phyloP scores from a whole-genome alignment of 2,797 vertebrate species.

The Acipenser ruthenus region DNA sequence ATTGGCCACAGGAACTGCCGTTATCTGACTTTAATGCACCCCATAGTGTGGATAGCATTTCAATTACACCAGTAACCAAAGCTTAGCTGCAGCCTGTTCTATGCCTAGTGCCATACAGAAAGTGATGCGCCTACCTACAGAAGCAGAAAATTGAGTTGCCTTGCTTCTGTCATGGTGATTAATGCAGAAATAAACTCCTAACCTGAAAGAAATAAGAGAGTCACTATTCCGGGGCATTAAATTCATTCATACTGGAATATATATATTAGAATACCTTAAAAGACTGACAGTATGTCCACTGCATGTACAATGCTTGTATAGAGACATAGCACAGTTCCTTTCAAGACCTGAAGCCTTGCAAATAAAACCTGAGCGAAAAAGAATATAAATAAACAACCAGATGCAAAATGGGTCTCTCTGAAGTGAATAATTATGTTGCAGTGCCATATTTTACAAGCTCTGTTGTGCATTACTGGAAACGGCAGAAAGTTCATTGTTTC shows the following conservation, averaged over 20 bases:
- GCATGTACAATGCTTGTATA: too few species aligned
- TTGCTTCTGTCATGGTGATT: conserved; percentile 99
- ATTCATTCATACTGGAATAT: conserved; percentile 7
- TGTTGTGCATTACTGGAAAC: conserved; percentile 15
- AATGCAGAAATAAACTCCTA: conserved; percentile 96
- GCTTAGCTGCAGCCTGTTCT: conserved; percentile 95
- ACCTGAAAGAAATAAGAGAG: conserved; percentile 66
- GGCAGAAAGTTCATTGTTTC: conserved; percentile 27
- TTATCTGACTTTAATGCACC: conserved; percentile 99
- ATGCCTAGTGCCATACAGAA: conserved; percentile 87
- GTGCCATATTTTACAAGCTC: too few species aligned
- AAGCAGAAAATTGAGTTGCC: conserved; percentile 99
- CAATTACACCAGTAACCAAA: conserved; percentile 99
- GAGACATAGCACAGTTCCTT: too few species aligned
- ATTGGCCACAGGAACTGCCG: conserved; percentile 98
- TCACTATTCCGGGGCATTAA: conserved; percentile 17
- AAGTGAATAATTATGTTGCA: too few species aligned
- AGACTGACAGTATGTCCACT: too few species aligned
- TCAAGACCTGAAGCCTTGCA: too few species aligned
- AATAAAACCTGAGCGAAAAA: too few species aligned
- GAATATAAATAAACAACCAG: too few species aligned
- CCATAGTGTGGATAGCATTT: conserved; percentile 99
- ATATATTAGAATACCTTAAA: conserved; percentile 29
- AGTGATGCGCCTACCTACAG: conserved; percentile 94
- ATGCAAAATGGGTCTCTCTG: too few species aligned